Evolutionary conservation across 2,888 invertebrate genomes (phyloP), one percentile per base, ranked within the genome.

Genomic region (Syrphus vitripennis): DNA sequence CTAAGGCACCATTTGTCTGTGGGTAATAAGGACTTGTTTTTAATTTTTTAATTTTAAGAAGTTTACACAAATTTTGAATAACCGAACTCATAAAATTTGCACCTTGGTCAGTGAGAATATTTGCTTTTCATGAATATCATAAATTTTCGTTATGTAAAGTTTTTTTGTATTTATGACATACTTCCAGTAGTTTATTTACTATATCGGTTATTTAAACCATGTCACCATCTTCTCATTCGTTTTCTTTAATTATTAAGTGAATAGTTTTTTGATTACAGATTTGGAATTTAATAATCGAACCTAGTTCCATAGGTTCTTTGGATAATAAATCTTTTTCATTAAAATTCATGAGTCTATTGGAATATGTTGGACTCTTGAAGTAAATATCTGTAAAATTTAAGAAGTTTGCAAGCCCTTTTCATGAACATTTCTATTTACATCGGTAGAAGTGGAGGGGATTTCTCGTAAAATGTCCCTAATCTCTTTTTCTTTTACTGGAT

Each of bases 21-120:
- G 90, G 75, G 71, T 89, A 89, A 78, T 90, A 90, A 0, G 89
- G 88, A 14, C 89, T 89, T 4, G 89, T 89, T 45, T 88, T 78
- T 12, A 90, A 84, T 63, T 90, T 88, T 50, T 50, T 50, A 14
- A 26, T 50, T 50, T 50, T 50, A 24, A 90, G 89, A 6, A 89
- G 42, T 87, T 89, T 89, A 1, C 87, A 74, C 7, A 50, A 14
- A 24, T 89, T 45, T 70, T 90, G 81, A 78, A 89, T 89, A 0
- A 91, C 63, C 14, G 90, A 14, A 14, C 88, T 67, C 9, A 79
- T 82, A 55, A 90, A 89, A 48, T 89, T 86, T 7, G 69, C 55
- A n/a, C 80, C 75, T 81, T 76, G 69, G 26, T 75, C 81, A 2
- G 76, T 61, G 29, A 75, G 29, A 24, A 69, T n/a, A 90, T 74